Evolutionary conservation across 2,888 invertebrate species (phyloP).

Genomic region (Gymnosoma rotundatum): DNA sequence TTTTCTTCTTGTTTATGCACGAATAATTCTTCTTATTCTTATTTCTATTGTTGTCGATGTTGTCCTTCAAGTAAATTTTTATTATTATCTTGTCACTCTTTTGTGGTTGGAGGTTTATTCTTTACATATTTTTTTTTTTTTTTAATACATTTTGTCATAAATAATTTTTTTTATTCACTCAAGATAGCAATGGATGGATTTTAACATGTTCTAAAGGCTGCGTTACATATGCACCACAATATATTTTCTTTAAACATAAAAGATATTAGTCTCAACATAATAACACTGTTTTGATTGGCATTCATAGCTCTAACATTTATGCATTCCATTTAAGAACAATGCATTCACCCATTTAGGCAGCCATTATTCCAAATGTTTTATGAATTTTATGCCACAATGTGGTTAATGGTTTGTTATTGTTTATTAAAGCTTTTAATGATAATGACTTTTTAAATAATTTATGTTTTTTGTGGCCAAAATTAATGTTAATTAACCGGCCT

Average conservation of each 20-base stretch:
- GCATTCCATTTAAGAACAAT: conserved; percentile 8
- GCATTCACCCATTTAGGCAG: conserved; percentile 32
- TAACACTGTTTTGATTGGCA: background rate
- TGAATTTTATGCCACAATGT: conserved; percentile 29
- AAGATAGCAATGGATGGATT: conserved; percentile 44
- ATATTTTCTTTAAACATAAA: conserved; percentile 17
- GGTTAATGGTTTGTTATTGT: conserved; percentile 56
- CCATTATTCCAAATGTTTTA: conserved; percentile 30
- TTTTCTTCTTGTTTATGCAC: conserved; percentile 2
- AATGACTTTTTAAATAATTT: conserved; percentile 54
- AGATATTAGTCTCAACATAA: too few species aligned
- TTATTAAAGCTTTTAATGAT: conserved; percentile 55
- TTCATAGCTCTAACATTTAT: background rate
- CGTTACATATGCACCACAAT: conserved; percentile 7
- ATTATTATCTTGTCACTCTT: conserved; percentile 52
- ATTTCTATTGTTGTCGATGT: conserved; percentile 58
- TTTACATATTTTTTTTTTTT: conserved; percentile 19
- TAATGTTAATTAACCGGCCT: background rate
- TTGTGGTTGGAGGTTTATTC: conserved; percentile 61
- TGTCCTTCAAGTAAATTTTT: conserved; percentile 68
- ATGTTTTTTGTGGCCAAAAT: conserved; percentile 3
- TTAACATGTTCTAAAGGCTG: conserved; percentile 54
- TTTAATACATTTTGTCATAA: conserved; percentile 20
- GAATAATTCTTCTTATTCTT: conserved; percentile 26
- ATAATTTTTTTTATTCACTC: conserved; percentile 24